A percentile compares a stretch with the other conserved stretches of the same genome.
phyloP scores from a whole-genome alignment of 2,888 invertebrate genomes.

The Lordiphosa fenestrarum region DNA sequence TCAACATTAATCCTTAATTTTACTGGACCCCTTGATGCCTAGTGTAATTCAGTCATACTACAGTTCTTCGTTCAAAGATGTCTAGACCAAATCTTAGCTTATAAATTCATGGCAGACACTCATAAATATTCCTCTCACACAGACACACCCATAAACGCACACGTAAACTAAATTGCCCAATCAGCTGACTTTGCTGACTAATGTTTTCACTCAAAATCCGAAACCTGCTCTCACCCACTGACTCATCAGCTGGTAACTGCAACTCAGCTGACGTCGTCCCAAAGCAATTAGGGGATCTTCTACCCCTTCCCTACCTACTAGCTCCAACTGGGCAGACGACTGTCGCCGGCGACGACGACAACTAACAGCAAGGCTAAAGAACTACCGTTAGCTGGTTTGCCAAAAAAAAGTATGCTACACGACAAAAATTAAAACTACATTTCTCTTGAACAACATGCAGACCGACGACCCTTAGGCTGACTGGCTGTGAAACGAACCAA shows the following conservation, averaged over 20 bases:
- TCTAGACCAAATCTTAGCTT: too few species aligned
- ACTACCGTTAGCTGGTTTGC: slow-evolving; percentile 26
- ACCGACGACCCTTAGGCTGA: slow-evolving; percentile 4
- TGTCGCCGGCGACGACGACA: slow-evolving; percentile 27
- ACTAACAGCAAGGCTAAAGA: slow-evolving; percentile 10
- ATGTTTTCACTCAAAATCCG: slow-evolving; percentile 7
- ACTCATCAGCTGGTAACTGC: slow-evolving; percentile 32
- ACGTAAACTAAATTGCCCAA: not conserved
- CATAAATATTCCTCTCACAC: not conserved
- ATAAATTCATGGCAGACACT: not conserved
- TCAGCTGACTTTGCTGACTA: slow-evolving; percentile 6
- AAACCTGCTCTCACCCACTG: slow-evolving; percentile 4
- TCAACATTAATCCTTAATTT: too few species aligned
- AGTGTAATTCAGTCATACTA: too few species aligned
- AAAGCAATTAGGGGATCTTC: slow-evolving; percentile 43
- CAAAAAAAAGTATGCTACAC: slow-evolving; percentile 50
- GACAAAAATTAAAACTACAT: slow-evolving; percentile 47
- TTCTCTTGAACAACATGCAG: slow-evolving; percentile 24
- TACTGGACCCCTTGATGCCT: too few species aligned
- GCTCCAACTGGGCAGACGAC: slow-evolving; percentile 40
- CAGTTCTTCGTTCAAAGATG: not conserved
- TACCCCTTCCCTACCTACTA: slow-evolving; percentile 12
- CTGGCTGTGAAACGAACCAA: not conserved
- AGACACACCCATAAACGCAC: not conserved
- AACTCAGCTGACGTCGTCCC: slow-evolving; percentile 19